A percentile compares a stretch with the other conserved stretches of the same genome.
phyloP scores from a whole-genome alignment of 2,888 invertebrate genomes.

The Eudemis profundana region DNA sequence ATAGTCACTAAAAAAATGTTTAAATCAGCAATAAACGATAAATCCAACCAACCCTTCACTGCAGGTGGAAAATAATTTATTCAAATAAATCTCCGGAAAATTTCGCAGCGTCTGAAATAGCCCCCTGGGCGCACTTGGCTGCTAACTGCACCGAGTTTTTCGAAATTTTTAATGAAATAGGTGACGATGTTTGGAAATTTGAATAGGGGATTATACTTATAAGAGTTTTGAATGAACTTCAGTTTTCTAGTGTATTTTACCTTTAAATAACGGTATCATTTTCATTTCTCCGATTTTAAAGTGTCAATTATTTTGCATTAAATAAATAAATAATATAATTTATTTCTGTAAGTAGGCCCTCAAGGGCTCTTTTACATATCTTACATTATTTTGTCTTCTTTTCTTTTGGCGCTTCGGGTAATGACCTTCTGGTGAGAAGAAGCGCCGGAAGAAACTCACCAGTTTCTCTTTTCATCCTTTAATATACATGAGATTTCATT shows the following conservation, averaged over 20 bases:
- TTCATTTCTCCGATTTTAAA: too few species aligned
- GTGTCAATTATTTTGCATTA: too few species aligned
- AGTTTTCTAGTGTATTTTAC: neutral
- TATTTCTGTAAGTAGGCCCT: too few species aligned
- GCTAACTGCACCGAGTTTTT: slow-evolving; percentile 73
- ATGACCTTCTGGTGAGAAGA: too few species aligned
- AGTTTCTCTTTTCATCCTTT: too few species aligned
- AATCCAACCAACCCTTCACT: slow-evolving; percentile 81
- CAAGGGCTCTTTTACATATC: too few species aligned
- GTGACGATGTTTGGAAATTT: slow-evolving; percentile 55
- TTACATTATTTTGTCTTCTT: too few species aligned
- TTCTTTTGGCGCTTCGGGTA: too few species aligned
- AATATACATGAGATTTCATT: too few species aligned
- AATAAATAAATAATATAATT: too few species aligned
- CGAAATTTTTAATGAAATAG: slow-evolving; percentile 73
- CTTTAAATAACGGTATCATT: too few species aligned
- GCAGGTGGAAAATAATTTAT: slow-evolving; percentile 84
- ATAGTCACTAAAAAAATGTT: slow-evolving; percentile 5
- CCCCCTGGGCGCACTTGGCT: slow-evolving; percentile 76
- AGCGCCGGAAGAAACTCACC: too few species aligned
- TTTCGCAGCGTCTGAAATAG: slow-evolving; percentile 67
- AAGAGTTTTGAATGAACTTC: neutral
- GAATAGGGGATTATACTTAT: neutral
- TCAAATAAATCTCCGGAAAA: slow-evolving; percentile 81
- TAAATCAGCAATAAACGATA: slow-evolving; percentile 61